Evolutionary conservation across 2,113 vertebrate species (phyloP).

Genomic region (Gobius niger): DNA sequence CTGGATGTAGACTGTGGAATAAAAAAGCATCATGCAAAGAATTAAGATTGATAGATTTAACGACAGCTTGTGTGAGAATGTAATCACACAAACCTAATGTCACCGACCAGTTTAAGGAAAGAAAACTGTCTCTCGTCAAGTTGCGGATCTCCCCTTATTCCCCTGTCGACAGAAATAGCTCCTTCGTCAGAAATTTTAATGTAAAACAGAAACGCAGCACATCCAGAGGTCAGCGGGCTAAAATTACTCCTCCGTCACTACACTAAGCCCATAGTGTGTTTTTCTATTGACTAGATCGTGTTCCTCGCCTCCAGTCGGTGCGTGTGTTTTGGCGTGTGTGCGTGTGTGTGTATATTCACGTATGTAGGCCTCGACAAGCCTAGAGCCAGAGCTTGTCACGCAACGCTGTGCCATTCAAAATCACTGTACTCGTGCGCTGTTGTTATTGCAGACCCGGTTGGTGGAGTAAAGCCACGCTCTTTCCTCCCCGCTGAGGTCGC

Average conservation of each 20-base stretch:
- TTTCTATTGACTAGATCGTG: constrained; percentile 79
- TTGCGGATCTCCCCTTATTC: constrained; percentile 56
- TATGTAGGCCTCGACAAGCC: constrained; percentile 72
- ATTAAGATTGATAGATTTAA: too few relatives aligned
- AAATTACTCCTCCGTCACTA: constrained; percentile 72
- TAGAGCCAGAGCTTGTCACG: constrained; percentile 80
- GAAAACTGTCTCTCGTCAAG: constrained; percentile 30
- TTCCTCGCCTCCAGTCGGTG: constrained; percentile 74
- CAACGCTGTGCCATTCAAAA: constrained; percentile 67
- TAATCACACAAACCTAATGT: background rate
- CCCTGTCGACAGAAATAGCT: constrained; percentile 49
- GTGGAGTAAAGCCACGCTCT: constrained; percentile 66
- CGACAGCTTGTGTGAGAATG: too few relatives aligned
- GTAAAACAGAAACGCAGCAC: constrained; percentile 72
- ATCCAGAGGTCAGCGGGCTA: constrained; percentile 72
- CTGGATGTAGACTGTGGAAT: too few relatives aligned
- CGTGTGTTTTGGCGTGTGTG: constrained; percentile 12
- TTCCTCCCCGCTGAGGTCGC: constrained; percentile 68
- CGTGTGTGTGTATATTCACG: constrained; percentile 43
- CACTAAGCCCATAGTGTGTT: constrained; percentile 65
- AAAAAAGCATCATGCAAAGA: too few relatives aligned
- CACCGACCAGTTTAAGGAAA: constrained; percentile 50
- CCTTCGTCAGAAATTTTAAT: constrained; percentile 65
- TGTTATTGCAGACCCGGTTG: constrained; percentile 73
- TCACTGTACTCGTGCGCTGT: constrained; percentile 46